phyloP scores from a whole-genome alignment of 2,797 vertebrate genomes.

The Tympanoctomys barrerae region DNA sequence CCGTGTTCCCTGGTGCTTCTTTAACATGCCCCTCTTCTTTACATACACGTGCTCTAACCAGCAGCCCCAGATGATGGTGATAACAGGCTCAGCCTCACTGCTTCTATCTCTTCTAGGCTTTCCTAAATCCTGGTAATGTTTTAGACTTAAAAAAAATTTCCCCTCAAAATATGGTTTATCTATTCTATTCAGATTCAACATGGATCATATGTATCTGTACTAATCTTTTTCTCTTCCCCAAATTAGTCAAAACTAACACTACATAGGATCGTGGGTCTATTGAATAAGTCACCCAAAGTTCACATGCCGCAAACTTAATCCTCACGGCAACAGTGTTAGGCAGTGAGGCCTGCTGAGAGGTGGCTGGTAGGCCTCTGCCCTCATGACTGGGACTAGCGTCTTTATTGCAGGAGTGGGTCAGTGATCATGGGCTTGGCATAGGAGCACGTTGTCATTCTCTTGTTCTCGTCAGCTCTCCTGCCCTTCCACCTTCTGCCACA shows the following conservation, averaged over 20 bases:
- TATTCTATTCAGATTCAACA: neutral
- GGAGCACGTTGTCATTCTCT: neutral
- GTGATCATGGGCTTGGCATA: neutral
- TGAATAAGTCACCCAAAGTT: neutral
- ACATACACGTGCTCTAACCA: neutral
- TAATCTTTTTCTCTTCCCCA: conserved; percentile 9
- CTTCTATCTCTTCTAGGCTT: neutral
- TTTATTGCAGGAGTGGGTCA: neutral
- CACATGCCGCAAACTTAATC: neutral
- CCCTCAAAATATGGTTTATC: neutral
- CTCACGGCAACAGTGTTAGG: neutral
- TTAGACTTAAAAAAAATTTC: neutral
- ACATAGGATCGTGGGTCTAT: neutral
- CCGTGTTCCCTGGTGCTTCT: neutral
- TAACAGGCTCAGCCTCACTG: neutral
- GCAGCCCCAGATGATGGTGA: neutral
- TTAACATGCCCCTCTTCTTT: neutral
- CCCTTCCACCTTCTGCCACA: neutral
- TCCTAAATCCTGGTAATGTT: neutral
- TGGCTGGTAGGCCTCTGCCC: neutral
- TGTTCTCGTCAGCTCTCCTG: neutral
- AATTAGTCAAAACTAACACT: neutral
- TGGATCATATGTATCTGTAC: neutral
- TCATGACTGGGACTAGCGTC: neutral
- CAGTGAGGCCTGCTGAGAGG: neutral